Evolutionary conservation across 2,888 invertebrate species (phyloP), one percentile per base, ranked within the genome.

Genomic region (Ernsta delagoae): DNA sequence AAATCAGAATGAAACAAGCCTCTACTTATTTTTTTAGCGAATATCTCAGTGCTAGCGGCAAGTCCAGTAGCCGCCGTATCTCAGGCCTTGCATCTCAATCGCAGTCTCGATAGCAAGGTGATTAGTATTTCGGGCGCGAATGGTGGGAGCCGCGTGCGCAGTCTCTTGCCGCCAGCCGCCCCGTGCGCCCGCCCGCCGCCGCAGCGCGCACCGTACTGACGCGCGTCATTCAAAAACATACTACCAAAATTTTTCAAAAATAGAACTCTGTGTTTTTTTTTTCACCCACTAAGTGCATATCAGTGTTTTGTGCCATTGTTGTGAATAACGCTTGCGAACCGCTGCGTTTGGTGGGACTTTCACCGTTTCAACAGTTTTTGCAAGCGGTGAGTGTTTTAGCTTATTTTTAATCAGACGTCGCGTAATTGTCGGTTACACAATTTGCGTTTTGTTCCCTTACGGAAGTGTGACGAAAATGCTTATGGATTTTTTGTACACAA

Each of bases 61-160:
- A 53, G 8, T 34, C 56, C 5, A 41, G 72, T 71, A 70, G 60
- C 74, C 89, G 90, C 89, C 78, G 66, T 73, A 76, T 81, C 85
- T 82, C 73, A 72, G 75, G 75, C 65, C 79, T 77, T 79, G 73
- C 63, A 72, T 75, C 80, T 76, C 77, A 83, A 85, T 85, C 83
- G 80, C 68, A 57, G 78, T 85, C 83, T 86, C 89, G 88, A 89
- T 88, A 88, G 88, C 90, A 90, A 90, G 90, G 90, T 90, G 90
- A 92, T 91, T 90, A 89, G 87, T 86, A 87, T 89, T 89, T 90
- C 85, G 90, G 89, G 79, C 79, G 80, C 74, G 79, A 73, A 80
- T 86, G 86, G 88, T 87, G 90, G 90, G 88, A 89, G 90, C 77
- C 74, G 80, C 82, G 75, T 76, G 83, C 88, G 90, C 92, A 92